Evolutionary conservation across 2,888 invertebrate genomes (phyloP), one percentile per base, ranked within the genome.

Genomic region (Beris morrisii): DNA sequence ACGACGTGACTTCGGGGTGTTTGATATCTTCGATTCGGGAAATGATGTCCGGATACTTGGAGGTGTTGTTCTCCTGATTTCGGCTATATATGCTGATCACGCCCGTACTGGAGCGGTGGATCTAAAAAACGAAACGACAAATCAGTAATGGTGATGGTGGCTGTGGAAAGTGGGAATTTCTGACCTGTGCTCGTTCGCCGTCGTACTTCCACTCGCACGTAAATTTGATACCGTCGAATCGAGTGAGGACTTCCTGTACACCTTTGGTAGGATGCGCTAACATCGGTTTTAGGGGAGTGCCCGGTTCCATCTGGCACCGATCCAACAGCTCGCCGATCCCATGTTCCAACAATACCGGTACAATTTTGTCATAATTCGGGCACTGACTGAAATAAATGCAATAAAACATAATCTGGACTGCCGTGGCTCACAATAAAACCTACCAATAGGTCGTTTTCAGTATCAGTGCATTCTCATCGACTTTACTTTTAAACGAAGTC

Each of bases 121-220:
- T 93, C 87, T 91, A 30, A 28, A n/a, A 2, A 15, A 22, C 22
- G 22, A 3, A 22, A 22, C 22, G 22, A 22, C 22, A 48, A 13
- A 54, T 22, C 55, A 32, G 6, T 12, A 22, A 32, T 55, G 43
- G 5, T 22, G 12, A 55, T 22, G 38, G 4, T 38, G 12, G 70
- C 54, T 22, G 12, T 28, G 11, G 2, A 11, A 38, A 55, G 3
- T 32, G 9, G n/a, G 38, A 31, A 12, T 12, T 32, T 4, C 3
- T 32, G 38, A 93, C 89, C 85, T 97, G 98, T 0, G 97, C 98
- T 73, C 99, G 85, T 84, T 99, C 99, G 0, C 99, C 99, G 81
- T 99, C 99, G 79, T 99, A 99, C 80, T 99, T 99, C 88, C 91
- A 99, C 82, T 99, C 99, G 79, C 98, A 98, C 0, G 97, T 97